phyloP scores from a whole-genome alignment of 2,113 vertebrate genomes.

The Pyxicephalus adspersus region DNA sequence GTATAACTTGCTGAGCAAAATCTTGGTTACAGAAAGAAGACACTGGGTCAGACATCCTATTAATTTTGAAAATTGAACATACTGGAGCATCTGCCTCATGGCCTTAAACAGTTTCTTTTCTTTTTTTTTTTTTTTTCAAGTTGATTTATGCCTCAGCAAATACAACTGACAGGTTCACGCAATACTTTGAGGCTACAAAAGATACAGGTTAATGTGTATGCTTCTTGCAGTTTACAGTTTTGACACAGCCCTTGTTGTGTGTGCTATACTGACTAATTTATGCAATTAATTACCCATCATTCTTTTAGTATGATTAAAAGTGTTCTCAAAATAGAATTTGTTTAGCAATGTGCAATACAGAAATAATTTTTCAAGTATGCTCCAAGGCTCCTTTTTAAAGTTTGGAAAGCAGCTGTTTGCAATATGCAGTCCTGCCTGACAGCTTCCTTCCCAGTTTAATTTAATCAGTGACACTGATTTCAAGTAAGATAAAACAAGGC shows the following conservation, averaged over 20 bases:
- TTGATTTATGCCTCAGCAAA: slow-evolving; percentile 30
- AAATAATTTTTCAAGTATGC: neutral
- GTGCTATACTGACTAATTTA: slow-evolving; percentile 15
- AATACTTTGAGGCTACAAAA: neutral
- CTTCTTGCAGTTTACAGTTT: neutral
- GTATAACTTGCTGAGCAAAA: neutral
- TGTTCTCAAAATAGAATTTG: neutral
- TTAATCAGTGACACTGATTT: slow-evolving; percentile 46
- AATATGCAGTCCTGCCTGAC: slow-evolving; percentile 25
- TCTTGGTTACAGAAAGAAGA: slow-evolving; percentile 10
- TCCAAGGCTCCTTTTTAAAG: slow-evolving; percentile 32
- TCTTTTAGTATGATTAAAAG: slow-evolving; percentile 37
- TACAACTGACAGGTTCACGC: slow-evolving; percentile 5
- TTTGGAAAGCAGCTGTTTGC: slow-evolving; percentile 36
- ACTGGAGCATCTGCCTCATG: neutral
- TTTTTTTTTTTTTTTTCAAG: neutral
- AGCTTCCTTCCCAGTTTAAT: slow-evolving; percentile 43
- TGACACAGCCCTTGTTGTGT: neutral
- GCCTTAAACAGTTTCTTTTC: neutral
- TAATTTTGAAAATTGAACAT: slow-evolving; percentile 36
- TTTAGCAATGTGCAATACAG: slow-evolving; percentile 23
- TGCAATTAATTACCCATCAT: slow-evolving; percentile 34
- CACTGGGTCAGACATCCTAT: slow-evolving; percentile 29
- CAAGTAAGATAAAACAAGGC: slow-evolving; percentile 46
- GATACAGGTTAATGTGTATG: slow-evolving; percentile 27